These are phyloP conservation scores for Cheilosia grossa DNA, from an alignment of 2,888 invertebrate genomes.

Conservation along the genomic window DNA sequence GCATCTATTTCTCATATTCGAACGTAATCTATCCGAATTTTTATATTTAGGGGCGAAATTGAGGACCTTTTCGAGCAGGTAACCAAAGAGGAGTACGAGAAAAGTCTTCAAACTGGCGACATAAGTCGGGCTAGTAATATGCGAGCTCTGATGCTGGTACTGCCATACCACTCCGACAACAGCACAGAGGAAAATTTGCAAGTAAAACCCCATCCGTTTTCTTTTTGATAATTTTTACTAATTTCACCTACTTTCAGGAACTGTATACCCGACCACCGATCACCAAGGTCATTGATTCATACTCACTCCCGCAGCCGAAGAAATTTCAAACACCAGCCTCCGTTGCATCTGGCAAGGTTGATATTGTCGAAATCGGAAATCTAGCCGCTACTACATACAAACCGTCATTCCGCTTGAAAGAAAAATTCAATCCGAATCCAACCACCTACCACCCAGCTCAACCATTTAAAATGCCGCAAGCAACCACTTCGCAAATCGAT, in stretches of 20 bases:
- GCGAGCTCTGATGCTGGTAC: constrained; percentile 82
- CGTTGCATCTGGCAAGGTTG: constrained; percentile 77
- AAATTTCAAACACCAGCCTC: constrained; percentile 80
- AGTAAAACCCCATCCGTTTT: constrained; percentile 69
- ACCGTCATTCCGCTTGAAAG: constrained; percentile 81
- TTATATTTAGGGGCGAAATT: constrained; percentile 81
- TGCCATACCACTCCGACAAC: constrained; percentile 82
- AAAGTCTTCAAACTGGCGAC: constrained; percentile 82
- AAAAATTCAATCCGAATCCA: constrained; percentile 57
- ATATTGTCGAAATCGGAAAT: constrained; percentile 78
- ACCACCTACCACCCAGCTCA: constrained; percentile 77
- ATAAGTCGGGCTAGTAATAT: constrained; percentile 82
- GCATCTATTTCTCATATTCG: not conserved
- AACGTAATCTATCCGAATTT: not conserved
- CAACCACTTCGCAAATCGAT: constrained; percentile 79
- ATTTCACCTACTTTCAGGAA: constrained; percentile 77
- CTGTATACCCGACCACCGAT: constrained; percentile 82
- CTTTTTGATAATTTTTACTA: not conserved
- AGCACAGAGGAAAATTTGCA: constrained; percentile 81
- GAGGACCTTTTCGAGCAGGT: constrained; percentile 83
- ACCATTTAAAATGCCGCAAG: constrained; percentile 15
- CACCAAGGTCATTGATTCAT: constrained; percentile 81
- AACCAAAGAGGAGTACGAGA: constrained; percentile 82
- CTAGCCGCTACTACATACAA: constrained; percentile 84
- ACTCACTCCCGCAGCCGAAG: constrained; percentile 79